Conservation (phyloP, 2,113 vertebrate genomes). For the Gasterosteus aculeatus region DNA sequence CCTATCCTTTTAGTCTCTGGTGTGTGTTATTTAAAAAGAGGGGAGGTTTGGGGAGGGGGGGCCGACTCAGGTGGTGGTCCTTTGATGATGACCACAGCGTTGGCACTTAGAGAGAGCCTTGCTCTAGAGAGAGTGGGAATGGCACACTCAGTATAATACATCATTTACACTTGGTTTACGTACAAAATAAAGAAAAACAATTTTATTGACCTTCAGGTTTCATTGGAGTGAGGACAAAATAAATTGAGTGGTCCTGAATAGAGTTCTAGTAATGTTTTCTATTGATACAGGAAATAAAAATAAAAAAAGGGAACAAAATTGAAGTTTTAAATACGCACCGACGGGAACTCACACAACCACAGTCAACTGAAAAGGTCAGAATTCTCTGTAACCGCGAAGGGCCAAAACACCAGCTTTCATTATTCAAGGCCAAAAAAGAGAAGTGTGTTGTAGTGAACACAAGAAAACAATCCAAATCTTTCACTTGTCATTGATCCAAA, state of each 20-base stretch:
- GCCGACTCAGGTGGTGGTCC: conserved; percentile 65
- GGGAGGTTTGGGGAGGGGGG: conserved; percentile 22
- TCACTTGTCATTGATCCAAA: conserved; percentile 27
- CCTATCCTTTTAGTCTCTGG: conserved; percentile 80
- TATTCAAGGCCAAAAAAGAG: conserved; percentile 69
- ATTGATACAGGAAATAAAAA: conserved; percentile 37
- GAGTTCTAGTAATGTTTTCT: conserved; percentile 70
- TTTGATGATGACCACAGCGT: conserved; percentile 77
- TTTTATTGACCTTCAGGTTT: conserved; percentile 68
- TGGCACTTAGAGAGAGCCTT: conserved; percentile 85
- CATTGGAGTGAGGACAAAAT: conserved; percentile 60
- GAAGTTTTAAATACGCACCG: conserved; percentile 52
- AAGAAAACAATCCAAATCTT: conserved; percentile 21
- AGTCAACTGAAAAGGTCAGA: not conserved
- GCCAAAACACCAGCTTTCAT: conserved; percentile 22
- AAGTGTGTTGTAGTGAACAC: conserved; percentile 32
- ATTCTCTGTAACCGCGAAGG: not conserved
- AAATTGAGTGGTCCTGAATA: conserved; percentile 76
- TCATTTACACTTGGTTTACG: conserved; percentile 83
- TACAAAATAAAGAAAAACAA: conserved; percentile 66
- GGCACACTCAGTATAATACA: conserved; percentile 85
- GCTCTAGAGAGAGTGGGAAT: conserved; percentile 81
- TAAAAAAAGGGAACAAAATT: conserved; percentile 19
- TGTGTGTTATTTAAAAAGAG: conserved; percentile 72
- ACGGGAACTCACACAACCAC: conserved; percentile 19